These are phyloP conservation scores for Metopolophium dirhodum DNA, from an alignment of 1,140 invertebrate species.

Conservation along the genomic window DNA sequence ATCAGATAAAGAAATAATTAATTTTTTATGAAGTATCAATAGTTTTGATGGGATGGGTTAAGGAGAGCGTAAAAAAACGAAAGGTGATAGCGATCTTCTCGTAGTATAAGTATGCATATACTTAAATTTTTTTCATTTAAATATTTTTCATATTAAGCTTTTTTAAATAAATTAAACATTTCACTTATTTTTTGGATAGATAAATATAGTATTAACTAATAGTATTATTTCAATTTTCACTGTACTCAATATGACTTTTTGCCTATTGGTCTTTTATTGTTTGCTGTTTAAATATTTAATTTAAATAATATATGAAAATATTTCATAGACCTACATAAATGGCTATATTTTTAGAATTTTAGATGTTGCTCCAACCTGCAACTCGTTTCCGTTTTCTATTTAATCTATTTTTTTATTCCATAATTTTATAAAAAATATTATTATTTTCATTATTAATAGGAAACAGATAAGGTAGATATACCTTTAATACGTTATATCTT, in stretches of 20 bases:
- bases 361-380: not conserved
- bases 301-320: not conserved
- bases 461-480: not conserved
- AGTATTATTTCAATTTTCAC: too few species aligned
- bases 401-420: not conserved
- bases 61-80: too few species aligned
- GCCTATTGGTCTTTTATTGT: not conserved
- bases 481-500: not conserved
- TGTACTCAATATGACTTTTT: not conserved
- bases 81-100: too few species aligned
- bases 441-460: not conserved
- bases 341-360: too few species aligned
- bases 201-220: too few species aligned
- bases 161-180: too few species aligned
- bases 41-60: not conserved
- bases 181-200: too few species aligned
- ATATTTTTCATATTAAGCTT: too few species aligned
- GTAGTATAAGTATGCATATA: too few species aligned
- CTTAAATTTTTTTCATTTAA: too few species aligned
- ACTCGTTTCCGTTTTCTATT: not conserved
- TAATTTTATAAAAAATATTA: not conserved
- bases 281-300: not conserved
- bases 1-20: not conserved
- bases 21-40: not conserved
- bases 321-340: not conserved